Evolutionary conservation across 2,113 vertebrate genomes (phyloP).

Genomic region (Strix aluco): DNA sequence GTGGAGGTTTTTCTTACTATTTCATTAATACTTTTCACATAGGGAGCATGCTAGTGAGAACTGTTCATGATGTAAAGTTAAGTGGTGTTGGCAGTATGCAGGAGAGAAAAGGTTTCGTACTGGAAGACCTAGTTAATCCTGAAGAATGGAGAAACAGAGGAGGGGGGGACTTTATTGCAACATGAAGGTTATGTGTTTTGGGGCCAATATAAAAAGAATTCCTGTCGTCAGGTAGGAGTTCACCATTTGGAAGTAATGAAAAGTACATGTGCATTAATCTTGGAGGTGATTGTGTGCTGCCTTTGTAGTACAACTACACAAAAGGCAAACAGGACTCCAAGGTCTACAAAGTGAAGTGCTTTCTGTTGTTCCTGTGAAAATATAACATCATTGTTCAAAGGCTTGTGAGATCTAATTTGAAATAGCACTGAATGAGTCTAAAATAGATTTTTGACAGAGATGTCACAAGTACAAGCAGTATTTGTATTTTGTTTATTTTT

Average conservation of each 20-base stretch:
- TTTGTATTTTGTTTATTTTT: not conserved
- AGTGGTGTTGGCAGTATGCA: not conserved
- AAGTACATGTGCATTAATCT: not conserved
- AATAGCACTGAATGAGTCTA: not conserved
- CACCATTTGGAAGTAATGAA: not conserved
- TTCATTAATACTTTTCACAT: not conserved
- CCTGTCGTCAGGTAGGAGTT: not conserved
- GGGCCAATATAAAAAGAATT: not conserved
- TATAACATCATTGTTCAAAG: not conserved
- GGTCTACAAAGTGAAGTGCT: not conserved
- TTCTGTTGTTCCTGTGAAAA: not conserved
- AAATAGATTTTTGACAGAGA: not conserved
- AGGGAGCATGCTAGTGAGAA: not conserved
- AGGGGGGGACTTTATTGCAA: not conserved
- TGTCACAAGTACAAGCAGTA: not conserved
- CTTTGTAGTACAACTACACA: not conserved
- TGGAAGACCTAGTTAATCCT: not conserved
- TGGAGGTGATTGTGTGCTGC: not conserved
- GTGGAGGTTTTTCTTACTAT: not conserved
- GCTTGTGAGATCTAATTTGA: not conserved
- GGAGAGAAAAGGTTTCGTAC: not conserved
- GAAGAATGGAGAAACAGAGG: not conserved
- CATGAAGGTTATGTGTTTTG: not conserved
- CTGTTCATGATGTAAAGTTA: not conserved
- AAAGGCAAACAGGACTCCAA: not conserved